These are phyloP conservation scores for Drosophila persimilis DNA, from an alignment of 1,140 invertebrate genomes.

Conservation along the genomic window DNA sequence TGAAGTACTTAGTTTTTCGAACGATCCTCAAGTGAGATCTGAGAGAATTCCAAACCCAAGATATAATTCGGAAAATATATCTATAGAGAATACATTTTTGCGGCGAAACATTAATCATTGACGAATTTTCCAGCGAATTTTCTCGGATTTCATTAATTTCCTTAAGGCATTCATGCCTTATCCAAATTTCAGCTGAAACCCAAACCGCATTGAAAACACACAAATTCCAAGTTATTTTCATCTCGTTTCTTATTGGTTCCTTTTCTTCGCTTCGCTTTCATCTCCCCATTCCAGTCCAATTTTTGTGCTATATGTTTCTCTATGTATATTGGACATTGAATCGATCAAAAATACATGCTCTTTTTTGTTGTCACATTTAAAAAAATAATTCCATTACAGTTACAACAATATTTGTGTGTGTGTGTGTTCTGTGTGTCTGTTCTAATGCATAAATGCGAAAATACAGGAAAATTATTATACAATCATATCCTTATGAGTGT, in stretches of 20 bases:
- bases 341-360: constrained; percentile 69
- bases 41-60: too few species aligned
- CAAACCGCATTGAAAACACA: constrained; percentile 14
- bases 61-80: too few species aligned
- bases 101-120: too few species aligned
- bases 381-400: constrained; percentile 66
- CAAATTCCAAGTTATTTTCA: constrained; percentile 18
- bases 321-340: constrained; percentile 49
- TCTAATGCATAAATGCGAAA: constrained; percentile 78
- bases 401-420: constrained; percentile 66
- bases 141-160: too few species aligned
- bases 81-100: too few species aligned
- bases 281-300: constrained; percentile 43
- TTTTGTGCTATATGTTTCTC: constrained; percentile 30
- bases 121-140: background rate
- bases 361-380: constrained; percentile 67
- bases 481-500: constrained; percentile 15
- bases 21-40: too few species aligned
- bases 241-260: constrained; percentile 24
- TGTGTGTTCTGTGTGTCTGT: constrained; percentile 26
- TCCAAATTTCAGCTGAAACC: too few species aligned
- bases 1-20: too few species aligned
- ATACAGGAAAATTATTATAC: constrained; percentile 57
- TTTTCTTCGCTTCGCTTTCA: constrained; percentile 21
- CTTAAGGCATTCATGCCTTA: too few species aligned